Evolutionary conservation across 2,113 vertebrate genomes (phyloP).

Genomic region (Epinephelus lanceolatus): DNA sequence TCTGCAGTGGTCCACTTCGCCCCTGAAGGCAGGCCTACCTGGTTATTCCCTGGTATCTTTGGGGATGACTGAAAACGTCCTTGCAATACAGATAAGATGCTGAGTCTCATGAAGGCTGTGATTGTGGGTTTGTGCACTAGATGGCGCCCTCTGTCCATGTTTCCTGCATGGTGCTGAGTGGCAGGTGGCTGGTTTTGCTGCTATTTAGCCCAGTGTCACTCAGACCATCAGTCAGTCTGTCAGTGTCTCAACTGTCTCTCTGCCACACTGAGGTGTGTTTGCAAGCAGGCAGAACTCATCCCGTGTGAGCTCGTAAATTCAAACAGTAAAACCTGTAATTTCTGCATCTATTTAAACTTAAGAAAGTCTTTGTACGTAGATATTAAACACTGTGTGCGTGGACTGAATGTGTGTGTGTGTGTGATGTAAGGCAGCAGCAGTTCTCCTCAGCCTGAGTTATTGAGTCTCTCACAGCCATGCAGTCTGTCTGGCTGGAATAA

Average conservation of each 20-base stretch:
- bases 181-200: conserved; percentile 8
- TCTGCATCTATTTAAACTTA: neutral
- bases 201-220: conserved; percentile 6
- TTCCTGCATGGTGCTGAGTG: neutral
- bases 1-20: too few relatives aligned
- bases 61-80: neutral
- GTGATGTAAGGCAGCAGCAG: neutral
- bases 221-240: conserved; percentile 24
- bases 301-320: neutral
- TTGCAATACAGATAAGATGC: neutral
- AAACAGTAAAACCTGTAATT: neutral
- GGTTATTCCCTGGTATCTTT: neutral
- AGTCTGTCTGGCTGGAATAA: conserved; percentile 66
- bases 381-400: neutral
- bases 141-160: conserved; percentile 57
- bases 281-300: neutral
- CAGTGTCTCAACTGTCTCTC: conserved; percentile 24
- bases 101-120: neutral
- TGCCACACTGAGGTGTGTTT: conserved; percentile 9
- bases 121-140: conserved; percentile 52
- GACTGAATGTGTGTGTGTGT: conserved; percentile 54
- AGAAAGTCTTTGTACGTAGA: neutral
- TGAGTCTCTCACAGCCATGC: conserved; percentile 80
- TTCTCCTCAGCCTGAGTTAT: conserved; percentile 73
- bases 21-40: neutral